Base-by-base conservation (phyloP, 2,113 vertebrate species). In the Galbula dea region DNA sequence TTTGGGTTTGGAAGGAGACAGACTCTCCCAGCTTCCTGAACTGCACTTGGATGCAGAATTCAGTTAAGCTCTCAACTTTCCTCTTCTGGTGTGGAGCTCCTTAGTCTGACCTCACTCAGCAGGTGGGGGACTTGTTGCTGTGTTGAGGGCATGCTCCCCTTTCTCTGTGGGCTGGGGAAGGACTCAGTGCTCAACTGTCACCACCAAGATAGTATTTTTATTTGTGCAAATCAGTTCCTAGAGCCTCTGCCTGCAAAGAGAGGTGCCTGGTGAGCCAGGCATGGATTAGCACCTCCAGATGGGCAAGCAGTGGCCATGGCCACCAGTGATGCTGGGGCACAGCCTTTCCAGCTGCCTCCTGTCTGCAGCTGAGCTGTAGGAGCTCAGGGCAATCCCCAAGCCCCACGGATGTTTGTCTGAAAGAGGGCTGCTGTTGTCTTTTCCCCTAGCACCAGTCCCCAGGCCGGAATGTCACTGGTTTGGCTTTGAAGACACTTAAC, bases 261-360 rank as follows among this genome's bases (percentile, higher is more conserved):
- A 15, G 19, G 18, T 19, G 13, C 23, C 55, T n/a, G 22, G 15
- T 80, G n/a, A 58, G 12, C 36, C 62, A 36, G n/a, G 6, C 1
- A 1, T n/a, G 24, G 23, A 34, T 63, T 59, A 61, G 8, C 43
- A 58, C 9, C 27, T 73, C 41, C 7, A 9, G 54, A 26, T 1
- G 2, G 29, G 37, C 41, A 57, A 27, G 55, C 14, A 11, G 43
- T 51, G 32, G 49, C 87, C 4, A 0, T 41, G 49, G 61, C 32
- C 1, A 1, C 30, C 1, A 2, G 32, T 37, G 45, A 36, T 1
- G 1, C 34, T 5, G 24, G 12, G 17, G 9, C 41, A 45, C 0
- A 3, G 43, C 26, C 37, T 41, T 83, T 80, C 65, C 73, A 63
- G 43, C 32, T 61, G 83, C 24, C 26, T 78, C 54, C 34, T 1